A percentile compares a stretch with the other conserved stretches of the same genome.
Conservation (phyloP, 2,888 invertebrate genomes). For the Folsomia manolachei region DNA sequence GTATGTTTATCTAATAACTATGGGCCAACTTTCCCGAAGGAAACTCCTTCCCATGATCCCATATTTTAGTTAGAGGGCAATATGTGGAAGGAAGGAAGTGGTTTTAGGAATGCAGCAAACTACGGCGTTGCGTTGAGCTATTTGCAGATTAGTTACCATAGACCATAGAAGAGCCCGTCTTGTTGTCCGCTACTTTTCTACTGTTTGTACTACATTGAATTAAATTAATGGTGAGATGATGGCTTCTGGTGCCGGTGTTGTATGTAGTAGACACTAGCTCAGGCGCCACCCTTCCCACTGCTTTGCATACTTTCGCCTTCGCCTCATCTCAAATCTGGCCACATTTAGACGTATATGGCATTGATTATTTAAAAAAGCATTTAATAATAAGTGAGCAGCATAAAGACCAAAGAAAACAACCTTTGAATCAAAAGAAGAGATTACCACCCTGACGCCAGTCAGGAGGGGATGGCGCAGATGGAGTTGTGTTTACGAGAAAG, state of each 20-base stretch:
- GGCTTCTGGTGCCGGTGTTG: slow-evolving; percentile 41
- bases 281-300: slow-evolving; percentile 45
- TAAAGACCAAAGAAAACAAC: slow-evolving; percentile 4
- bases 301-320: slow-evolving; percentile 40
- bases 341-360: neutral
- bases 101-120: neutral
- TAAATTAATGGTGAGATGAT: slow-evolving; percentile 39
- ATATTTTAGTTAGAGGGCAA: neutral
- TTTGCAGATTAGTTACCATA: neutral
- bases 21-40: neutral
- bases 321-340: slow-evolving; percentile 3
- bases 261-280: slow-evolving; percentile 38
- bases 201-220: slow-evolving; percentile 1
- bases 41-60: too few relatives aligned
- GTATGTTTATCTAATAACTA: neutral
- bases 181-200: neutral
- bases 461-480: too few relatives aligned
- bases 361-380: neutral
- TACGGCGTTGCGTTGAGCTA: neutral
- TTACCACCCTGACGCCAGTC: neutral
- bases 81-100: neutral
- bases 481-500: too few relatives aligned
- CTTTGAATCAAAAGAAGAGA: neutral
- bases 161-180: neutral
- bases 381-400: too few relatives aligned